phyloP scores from a whole-genome alignment of 37 sponge, comb jelly and placozoan species.

The Theonella swinhoei region DNA sequence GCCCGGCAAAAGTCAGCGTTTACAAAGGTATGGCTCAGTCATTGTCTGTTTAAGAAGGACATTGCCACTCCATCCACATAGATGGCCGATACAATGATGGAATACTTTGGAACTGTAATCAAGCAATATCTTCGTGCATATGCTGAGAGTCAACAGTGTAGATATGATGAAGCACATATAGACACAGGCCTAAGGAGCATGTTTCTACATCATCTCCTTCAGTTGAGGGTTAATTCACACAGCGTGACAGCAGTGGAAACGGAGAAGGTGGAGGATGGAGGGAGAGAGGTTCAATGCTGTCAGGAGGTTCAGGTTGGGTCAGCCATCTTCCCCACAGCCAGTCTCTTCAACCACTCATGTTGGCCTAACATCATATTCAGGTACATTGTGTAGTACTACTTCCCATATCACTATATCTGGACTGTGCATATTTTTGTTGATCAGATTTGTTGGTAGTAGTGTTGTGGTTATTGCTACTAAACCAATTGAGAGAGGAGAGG shows the following conservation, averaged over 20 bases:
- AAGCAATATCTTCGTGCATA: background rate
- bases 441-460: slow-evolving; percentile 50
- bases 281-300: slow-evolving; percentile 2
- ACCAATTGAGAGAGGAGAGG: slow-evolving; percentile 28
- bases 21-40: slow-evolving; percentile 3
- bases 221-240: slow-evolving; percentile 62
- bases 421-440: background rate
- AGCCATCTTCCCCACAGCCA: slow-evolving; percentile 50
- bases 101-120: slow-evolving; percentile 22
- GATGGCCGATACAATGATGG: slow-evolving; percentile 17
- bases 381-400: slow-evolving; percentile 4
- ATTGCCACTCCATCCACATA: background rate
- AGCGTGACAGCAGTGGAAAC: slow-evolving; percentile 34
- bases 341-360: slow-evolving; percentile 79
- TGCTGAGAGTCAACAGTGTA: too few species aligned
- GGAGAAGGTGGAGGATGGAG: background rate
- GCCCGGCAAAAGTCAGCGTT: background rate
- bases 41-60: background rate
- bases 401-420: background rate
- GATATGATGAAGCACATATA: background rate
- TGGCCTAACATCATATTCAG: slow-evolving; percentile 65
- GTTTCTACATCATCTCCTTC: slow-evolving; percentile 61
- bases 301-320: slow-evolving; percentile 48
- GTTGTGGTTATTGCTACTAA: slow-evolving; percentile 10
- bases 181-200: slow-evolving; percentile 21